A percentile compares a stretch with the other conserved stretches of the same genome.
phyloP scores from a whole-genome alignment of 2,113 vertebrate species.

The Formicarius rufipectus region DNA sequence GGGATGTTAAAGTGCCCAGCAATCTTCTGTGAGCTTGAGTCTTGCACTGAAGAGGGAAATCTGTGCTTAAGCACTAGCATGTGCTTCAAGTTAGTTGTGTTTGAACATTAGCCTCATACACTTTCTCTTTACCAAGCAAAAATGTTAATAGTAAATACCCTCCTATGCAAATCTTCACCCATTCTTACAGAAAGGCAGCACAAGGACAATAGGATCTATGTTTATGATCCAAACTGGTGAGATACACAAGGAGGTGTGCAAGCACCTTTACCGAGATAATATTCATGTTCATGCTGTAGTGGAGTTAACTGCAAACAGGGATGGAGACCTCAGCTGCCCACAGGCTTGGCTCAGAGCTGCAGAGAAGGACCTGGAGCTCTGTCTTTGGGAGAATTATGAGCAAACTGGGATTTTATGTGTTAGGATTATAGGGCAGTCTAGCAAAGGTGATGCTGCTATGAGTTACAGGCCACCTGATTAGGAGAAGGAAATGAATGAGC shows the following conservation, averaged over 20 bases:
- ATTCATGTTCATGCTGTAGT: rapidly evolving
- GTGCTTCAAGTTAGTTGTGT: neutral
- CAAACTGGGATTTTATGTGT: neutral
- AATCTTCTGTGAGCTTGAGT: neutral
- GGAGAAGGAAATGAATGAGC: neutral
- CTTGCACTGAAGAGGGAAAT: neutral
- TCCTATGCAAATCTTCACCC: neutral
- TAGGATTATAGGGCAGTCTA: neutral
- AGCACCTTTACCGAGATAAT: neutral
- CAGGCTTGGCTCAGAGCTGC: neutral
- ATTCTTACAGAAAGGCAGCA: neutral
- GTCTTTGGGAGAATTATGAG: neutral
- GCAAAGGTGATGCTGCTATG: neutral
- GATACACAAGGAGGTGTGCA: neutral
- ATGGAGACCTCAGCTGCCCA: neutral
- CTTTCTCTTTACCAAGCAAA: neutral
- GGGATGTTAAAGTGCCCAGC: neutral
- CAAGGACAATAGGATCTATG: neutral
- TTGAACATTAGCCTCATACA: neutral
- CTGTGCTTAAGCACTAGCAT: neutral
- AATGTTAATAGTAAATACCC: neutral
- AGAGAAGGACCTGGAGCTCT: neutral
- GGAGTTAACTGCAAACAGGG: neutral
- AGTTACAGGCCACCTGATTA: neutral
- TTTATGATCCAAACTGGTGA: neutral